Base-by-base conservation (phyloP, 1,140 invertebrate species). In the Trachymyrmex septentrionalis region DNA sequence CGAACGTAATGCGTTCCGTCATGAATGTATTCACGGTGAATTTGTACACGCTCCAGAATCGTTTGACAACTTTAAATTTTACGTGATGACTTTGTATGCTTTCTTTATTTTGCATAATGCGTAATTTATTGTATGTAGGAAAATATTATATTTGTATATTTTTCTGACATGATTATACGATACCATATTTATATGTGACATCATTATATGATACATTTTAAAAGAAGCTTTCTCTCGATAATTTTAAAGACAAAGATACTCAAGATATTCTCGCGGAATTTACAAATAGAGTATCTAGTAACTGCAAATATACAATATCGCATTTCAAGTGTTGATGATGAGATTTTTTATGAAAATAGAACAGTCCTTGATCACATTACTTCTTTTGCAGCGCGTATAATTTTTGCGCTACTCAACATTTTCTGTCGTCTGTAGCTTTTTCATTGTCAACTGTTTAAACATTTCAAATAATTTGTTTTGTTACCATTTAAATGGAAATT, bases 261-360 rank as follows among this genome's bases (percentile, higher is more conserved):
- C 24, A 9, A 34, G 12, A 75, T 19, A 14, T 44, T 55, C 30
- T 69, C 3, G 53, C 3, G 7, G 71, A 48, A 71, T 57, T 71
- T n/a, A 57, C 10, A n/a, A 55, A 44, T 67, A 30, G 5, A 14
- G 53, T 16, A 30, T 71, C 21, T 10, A 59, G 9, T 71, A 81
- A 71, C 21, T 57, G 64, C 64, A 44, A 57, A 81, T 71, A 34
- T 14, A 7, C 21, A 9, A 69, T 81, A 57, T 71, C 30, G 10
- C 21, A 27, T 81, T 81, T 44, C 50, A 21, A 1, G 2, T 19
- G 30, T 2, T 53, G 66, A 27, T 57, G 77, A 67, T 81, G 78
- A 81, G 16, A 59, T 59, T 71, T 81, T 71, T 71, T 6, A 19
- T 57, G 21, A 81, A 71, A 71, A 81, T 59, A 71, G 21, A 55